Base-by-base conservation (phyloP, 1,140 invertebrate genomes). In the Apis florea region DNA sequence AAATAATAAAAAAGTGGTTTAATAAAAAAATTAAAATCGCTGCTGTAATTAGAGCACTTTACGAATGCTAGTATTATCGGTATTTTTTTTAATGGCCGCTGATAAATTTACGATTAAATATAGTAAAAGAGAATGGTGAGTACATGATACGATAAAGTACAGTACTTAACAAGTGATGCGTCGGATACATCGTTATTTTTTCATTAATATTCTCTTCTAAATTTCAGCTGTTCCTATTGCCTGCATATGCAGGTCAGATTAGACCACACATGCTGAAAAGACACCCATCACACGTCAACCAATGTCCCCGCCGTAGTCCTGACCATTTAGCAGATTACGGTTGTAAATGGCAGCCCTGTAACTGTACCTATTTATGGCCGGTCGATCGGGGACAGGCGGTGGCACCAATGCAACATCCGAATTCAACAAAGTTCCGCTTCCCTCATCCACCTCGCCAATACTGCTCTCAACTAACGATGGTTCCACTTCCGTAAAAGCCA, bases 311-410 rank as follows among this genome's bases (percentile, higher is more conserved):
- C 95, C 93, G 89, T 91, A 93, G 79, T 94, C 93, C 81, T 94
- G 92, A 89, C 93, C 94, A 90, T 94, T 94, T 85, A 94, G 92
- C 83, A 95, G 92, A 93, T 95, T 95, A 91, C 95, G 94, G 91
- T 94, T 95, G 93, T 96, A 96, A 92, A 96, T 96, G 91, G 95
- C 95, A 91, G 95, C 95, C 91, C 95, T 95, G 94, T 97, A 97
- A 96, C 96, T 97, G 94, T 97, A 97, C 96, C 96, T 97, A 96
- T 97, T 97, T 91, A 96, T 95, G 24, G 93, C 89, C 90, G 94
- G 90, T 86, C 94, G 91, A 83, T 94, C 94, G 13, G 94, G 94
- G 83, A 94, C 92, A 13, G 93, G 94, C 69, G 93, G 94, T 85
- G 93, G 92, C 82, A 94, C 89, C 75, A 94, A 79, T 71, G 90